Base-by-base conservation (phyloP, 2,113 vertebrate genomes). In the Alligator mississippiensis region DNA sequence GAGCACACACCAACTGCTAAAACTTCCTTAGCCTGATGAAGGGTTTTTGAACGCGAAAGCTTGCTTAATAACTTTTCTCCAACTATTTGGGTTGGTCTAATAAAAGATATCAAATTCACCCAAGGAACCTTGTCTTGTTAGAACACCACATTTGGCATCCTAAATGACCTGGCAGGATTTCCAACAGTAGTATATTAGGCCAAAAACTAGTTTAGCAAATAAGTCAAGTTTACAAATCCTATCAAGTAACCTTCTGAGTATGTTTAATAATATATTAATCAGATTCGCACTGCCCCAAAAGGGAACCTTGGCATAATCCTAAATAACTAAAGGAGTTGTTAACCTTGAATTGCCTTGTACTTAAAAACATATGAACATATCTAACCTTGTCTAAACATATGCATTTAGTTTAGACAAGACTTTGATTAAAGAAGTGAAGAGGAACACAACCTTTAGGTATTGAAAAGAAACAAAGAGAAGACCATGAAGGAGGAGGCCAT, bases 361-460 rank as follows among this genome's bases (percentile, higher is more conserved):
- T 87, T 70, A 86, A 89, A 70, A 22, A 79, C 2, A n/a, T 7
- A 57, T 34, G 74, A 1, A 77, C 64, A 55, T 16, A 6, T 9
- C 60, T 28, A 81, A 87, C 80, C 17, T 3, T 77, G 68, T 68
- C 78, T 47, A 84, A 91, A 62, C 0, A 63, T 11, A 68, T 57
- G 11, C 70, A 59, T 38, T n/a, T 4, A 63, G 11, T 9, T 30
- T 74, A 70, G 87, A 74, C 2, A 62, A 85, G 80, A 21, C 14
- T 4, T 68, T 61, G 2, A 57, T 79, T 85, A 79, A 82, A 77
- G 11, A 19, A 70, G 30, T 21, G n/a, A 70, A 11, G 70, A 93
- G 12, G 14, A 61, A 5, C 2, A 3, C 0, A 0, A 89, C 22
- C 9, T 30, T 70, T 30, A 34, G 34, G 34, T 70, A 5, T 34